These are phyloP conservation scores for Channa maculata DNA, from an alignment of 2,113 vertebrate genomes.

Conservation along the genomic window DNA sequence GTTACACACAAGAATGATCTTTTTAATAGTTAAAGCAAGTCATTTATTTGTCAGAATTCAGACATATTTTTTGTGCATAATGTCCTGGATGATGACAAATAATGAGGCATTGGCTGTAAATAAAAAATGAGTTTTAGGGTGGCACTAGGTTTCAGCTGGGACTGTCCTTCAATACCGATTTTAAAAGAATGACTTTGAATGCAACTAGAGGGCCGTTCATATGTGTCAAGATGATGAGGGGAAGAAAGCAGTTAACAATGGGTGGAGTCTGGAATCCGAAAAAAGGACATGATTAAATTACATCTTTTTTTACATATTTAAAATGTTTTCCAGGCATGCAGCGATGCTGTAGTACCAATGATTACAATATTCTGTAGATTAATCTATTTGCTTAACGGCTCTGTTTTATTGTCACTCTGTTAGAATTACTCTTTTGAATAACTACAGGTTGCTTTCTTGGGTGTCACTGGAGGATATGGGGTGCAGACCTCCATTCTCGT, in stretches of 20 bases:
- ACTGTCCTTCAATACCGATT: slow-evolving; percentile 22
- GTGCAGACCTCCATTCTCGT: slow-evolving; percentile 94
- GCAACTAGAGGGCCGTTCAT: slow-evolving; percentile 28
- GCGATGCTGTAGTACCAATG: slow-evolving; percentile 52
- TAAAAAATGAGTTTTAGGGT: slow-evolving; percentile 19
- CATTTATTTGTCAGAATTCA: slow-evolving; percentile 18
- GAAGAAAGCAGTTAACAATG: not conserved
- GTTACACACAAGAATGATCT: slow-evolving; percentile 1
- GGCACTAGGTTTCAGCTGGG: slow-evolving; percentile 42
- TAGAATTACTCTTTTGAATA: not conserved
- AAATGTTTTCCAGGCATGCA: slow-evolving; percentile 70
- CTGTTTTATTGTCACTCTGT: slow-evolving; percentile 30
- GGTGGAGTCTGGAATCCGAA: slow-evolving; percentile 6
- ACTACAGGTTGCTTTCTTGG: slow-evolving; percentile 93
- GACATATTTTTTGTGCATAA: not conserved
- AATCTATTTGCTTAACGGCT: slow-evolving; percentile 43
- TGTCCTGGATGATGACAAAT: too few relatives aligned
- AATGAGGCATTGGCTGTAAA: slow-evolving; percentile 44
- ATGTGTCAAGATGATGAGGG: not conserved
- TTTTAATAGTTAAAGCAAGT: slow-evolving; percentile 26
- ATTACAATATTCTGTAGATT: slow-evolving; percentile 37
- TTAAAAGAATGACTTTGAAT: slow-evolving; percentile 20
- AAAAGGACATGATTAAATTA: slow-evolving; percentile 39
- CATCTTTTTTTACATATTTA: slow-evolving; percentile 56
- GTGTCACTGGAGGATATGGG: slow-evolving; percentile 88